Evolutionary conservation across 2,113 vertebrate genomes (phyloP).

Genomic region (Sitta europaea): DNA sequence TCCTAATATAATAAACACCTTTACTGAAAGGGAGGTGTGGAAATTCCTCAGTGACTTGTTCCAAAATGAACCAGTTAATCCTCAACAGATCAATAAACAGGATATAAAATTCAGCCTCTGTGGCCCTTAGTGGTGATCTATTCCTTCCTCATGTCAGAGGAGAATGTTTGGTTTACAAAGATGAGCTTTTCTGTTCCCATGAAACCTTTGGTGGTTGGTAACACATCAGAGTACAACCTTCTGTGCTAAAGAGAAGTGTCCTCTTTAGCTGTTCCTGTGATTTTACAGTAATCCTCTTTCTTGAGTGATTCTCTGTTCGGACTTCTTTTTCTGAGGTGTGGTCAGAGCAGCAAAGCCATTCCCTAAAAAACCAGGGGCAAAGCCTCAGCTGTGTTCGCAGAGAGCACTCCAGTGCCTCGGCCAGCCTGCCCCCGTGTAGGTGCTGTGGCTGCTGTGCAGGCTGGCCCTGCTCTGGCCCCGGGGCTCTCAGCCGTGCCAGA

Average conservation of each 20-base stretch:
- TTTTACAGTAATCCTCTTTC: neutral
- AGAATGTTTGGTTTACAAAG: neutral
- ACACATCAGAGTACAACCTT: neutral
- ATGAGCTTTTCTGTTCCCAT: neutral
- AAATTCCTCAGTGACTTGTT: neutral
- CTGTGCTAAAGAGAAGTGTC: neutral
- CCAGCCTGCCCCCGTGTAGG: fast-evolving
- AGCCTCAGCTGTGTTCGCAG: fast-evolving
- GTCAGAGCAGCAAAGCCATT: neutral
- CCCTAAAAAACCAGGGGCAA: neutral
- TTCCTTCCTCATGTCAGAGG: neutral
- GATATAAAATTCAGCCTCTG: neutral
- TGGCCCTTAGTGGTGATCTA: neutral
- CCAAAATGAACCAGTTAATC: neutral
- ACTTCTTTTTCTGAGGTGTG: neutral
- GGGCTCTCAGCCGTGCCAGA: no score
- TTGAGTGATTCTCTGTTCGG: neutral
- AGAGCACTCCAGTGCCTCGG: fast-evolving
- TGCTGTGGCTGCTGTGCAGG: fast-evolving
- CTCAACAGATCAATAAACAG: neutral
- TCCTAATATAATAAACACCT: neutral
- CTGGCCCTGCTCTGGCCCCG: neutral
- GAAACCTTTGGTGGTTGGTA: neutral
- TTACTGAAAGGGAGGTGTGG: neutral
- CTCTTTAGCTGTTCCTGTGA: neutral